These are phyloP conservation scores for Corythornis vintsioides DNA, from an alignment of 2,113 vertebrate species.

Conservation along the genomic window DNA sequence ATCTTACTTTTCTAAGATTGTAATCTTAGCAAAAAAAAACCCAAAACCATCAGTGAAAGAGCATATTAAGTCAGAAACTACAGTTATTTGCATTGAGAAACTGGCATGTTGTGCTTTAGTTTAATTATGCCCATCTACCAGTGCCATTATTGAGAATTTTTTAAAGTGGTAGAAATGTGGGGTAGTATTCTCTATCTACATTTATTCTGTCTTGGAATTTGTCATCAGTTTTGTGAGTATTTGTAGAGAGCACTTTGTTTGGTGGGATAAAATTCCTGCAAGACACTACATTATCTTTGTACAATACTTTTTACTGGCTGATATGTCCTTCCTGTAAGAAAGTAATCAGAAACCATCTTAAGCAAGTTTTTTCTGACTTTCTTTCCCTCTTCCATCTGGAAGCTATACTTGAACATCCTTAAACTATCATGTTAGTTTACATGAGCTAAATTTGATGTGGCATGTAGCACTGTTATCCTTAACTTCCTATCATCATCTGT, in stretches of 20 bases:
- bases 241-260: neutral
- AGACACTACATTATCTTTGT: neutral
- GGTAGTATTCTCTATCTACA: neutral
- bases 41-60: neutral
- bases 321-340: neutral
- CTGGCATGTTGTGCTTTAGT: neutral
- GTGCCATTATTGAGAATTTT: neutral
- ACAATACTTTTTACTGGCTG: neutral
- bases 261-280: neutral
- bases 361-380: neutral
- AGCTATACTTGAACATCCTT: slow-evolving; percentile 1
- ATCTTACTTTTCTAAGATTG: neutral
- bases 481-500: neutral
- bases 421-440: slow-evolving; percentile 25
- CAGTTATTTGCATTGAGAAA: neutral
- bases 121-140: neutral
- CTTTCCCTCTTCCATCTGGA: slow-evolving; percentile 2
- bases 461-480: slow-evolving; percentile 19
- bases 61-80: neutral
- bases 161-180: neutral
- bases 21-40: neutral
- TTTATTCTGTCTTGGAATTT: neutral
- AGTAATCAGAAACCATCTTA: neutral
- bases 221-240: neutral
- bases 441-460: slow-evolving; percentile 26